These are phyloP conservation scores for Stegodyphus mimosarum DNA, from an alignment of 1,140 invertebrate species.

Conservation along the genomic window DNA sequence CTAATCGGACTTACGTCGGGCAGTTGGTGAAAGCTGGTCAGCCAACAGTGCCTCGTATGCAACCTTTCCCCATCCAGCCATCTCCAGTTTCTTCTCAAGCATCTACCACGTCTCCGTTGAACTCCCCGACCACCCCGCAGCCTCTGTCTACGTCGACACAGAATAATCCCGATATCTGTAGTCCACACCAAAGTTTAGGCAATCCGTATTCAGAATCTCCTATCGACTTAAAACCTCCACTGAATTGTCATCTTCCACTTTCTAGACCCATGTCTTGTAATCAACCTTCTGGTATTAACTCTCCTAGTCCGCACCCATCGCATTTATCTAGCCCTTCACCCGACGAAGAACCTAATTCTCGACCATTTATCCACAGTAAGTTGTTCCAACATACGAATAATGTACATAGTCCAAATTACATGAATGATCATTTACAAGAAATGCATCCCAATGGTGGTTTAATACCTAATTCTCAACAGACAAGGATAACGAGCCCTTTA, in stretches of 20 bases:
- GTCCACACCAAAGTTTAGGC: constrained; percentile 43
- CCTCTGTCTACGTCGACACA: constrained; percentile 12
- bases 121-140: constrained; percentile 51
- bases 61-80: constrained; percentile 53
- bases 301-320: constrained; percentile 55
- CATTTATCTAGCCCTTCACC: constrained; percentile 53
- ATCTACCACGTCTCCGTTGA: constrained; percentile 48
- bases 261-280: constrained; percentile 55
- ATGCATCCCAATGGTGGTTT: constrained; percentile 31
- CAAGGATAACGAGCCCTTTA: constrained; percentile 41
- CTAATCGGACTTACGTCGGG: constrained; percentile 50
- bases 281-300: constrained; percentile 22
- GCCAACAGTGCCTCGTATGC: constrained; percentile 54
- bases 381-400: constrained; percentile 41
- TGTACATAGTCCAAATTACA: constrained; percentile 44
- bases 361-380: constrained; percentile 45
- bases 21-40: constrained; percentile 53
- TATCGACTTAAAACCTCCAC: constrained; percentile 51
- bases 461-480: constrained; percentile 42
- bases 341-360: constrained; percentile 38
- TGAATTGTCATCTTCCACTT: constrained; percentile 53
- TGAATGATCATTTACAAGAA: constrained; percentile 49
- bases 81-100: constrained; percentile 58
- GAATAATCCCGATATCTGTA: constrained; percentile 48
- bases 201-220: constrained; percentile 58